These are phyloP conservation scores for Gastracanthus pulcherrimus DNA, from an alignment of 2,888 invertebrate genomes.

Conservation along the genomic window DNA sequence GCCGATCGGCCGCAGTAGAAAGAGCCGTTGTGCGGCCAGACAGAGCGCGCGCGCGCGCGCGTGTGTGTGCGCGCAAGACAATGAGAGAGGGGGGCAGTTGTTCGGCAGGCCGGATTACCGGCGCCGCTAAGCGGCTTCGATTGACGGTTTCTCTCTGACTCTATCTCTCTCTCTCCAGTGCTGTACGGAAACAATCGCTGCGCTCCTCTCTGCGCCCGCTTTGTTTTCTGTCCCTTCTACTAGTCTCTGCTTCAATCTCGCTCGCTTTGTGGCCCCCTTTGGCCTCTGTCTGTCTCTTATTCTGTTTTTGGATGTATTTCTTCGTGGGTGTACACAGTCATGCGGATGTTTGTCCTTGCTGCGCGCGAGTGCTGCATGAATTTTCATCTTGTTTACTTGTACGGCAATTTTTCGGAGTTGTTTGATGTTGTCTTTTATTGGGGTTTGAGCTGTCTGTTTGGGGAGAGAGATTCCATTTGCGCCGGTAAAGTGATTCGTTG, in stretches of 20 bases:
- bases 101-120: slow-evolving; percentile 40
- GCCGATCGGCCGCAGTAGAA: slow-evolving; percentile 45
- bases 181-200: slow-evolving; percentile 13
- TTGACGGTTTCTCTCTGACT: neutral
- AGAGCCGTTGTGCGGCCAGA: slow-evolving; percentile 49
- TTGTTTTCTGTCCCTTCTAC: neutral
- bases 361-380: neutral
- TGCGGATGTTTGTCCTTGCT: neutral
- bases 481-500: neutral
- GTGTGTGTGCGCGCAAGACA: slow-evolving; percentile 31
- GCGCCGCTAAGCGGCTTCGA: slow-evolving; percentile 31
- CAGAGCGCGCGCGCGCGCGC: slow-evolving; percentile 6
- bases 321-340: no score
- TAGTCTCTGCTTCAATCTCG: neutral
- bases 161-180: neutral
- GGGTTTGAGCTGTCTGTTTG: neutral
- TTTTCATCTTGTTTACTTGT: neutral
- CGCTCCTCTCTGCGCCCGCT: neutral
- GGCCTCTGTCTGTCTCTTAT: neutral
- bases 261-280: neutral
- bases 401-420: neutral
- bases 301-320: neutral
- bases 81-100: slow-evolving; percentile 22
- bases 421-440: neutral
- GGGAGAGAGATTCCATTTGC: neutral